Evolutionary conservation across 2,113 vertebrate species (phyloP).

Genomic region (Pongo abelii): DNA sequence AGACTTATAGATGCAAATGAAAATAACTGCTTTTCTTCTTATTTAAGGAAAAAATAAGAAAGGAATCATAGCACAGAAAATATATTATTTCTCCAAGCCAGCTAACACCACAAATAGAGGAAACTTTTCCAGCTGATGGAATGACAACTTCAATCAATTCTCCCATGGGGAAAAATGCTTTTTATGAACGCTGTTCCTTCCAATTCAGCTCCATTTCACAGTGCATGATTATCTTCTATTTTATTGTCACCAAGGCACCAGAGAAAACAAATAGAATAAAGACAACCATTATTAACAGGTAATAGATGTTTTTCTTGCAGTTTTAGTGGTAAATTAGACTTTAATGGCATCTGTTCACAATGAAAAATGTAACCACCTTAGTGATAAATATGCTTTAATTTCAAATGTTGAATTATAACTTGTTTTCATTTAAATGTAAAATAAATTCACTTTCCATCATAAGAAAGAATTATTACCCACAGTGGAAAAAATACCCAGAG

Average conservation of each 20-base stretch:
- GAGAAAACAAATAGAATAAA: conserved; percentile 33
- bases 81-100: background rate
- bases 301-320: background rate
- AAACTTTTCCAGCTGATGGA: background rate
- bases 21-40: background rate
- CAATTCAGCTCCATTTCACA: conserved; percentile 1
- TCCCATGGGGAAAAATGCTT: background rate
- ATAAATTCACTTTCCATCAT: background rate
- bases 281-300: background rate
- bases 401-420: conserved; percentile 26
- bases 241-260: background rate
- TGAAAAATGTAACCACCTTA: background rate
- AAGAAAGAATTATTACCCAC: background rate
- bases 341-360: background rate
- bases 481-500: background rate
- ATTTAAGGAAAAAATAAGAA: background rate
- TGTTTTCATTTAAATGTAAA: background rate
- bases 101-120: background rate
- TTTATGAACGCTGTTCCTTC: background rate
- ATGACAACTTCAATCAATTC: background rate
- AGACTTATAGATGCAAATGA: background rate
- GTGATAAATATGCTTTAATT: conserved; percentile 4
- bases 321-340: background rate
- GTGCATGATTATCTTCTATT: background rate
- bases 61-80: background rate